Evolutionary conservation across 2,888 invertebrate species (phyloP), one percentile per base, ranked within the genome.

Genomic region (Dasysyrphus tricinctus): DNA sequence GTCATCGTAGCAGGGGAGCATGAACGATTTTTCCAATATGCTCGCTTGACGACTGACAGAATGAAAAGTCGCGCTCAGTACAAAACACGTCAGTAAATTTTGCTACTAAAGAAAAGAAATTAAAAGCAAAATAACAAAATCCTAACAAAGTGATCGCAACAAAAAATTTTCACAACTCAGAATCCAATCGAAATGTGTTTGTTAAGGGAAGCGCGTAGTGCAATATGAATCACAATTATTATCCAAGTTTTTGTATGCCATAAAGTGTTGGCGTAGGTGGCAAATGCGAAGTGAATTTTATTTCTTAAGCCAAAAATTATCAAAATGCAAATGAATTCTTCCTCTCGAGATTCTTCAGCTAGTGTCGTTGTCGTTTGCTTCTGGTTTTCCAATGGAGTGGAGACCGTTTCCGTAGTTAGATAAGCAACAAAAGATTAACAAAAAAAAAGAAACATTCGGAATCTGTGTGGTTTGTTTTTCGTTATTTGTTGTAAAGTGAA

Each of bases 61-160:
- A 87, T 65, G 80, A 76, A 82, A 88, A 88, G 89, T 89, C 86
- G 85, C 81, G 87, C 84, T 87, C 81, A 49, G 8, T 54, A 47
- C 14, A 47, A 73, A 47, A 79, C 88, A 85, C 81, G 81, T 61
- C 16, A 63, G 47, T 8, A 44, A 75, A 7, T 59, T 37, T 69
- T 6, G 39, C 80, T 61, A 59, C 34, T 19, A 8, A 37, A 61
- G 61, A 73, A 39, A 14, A 69, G 16, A 56, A 37, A 54, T 32
- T 32, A 51, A 42, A 56, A 37, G 8, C 4, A 34, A 44, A 16
- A 44, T 56, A 82, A 1, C 32, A 32, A 84, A 82, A 73, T 63
- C 24, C 83, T 59, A 51, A 54, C 16, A 79, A 37, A 70, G 47
- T 69, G 39, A 61, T 74, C 47, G 59, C 63, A 70, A 72, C 11